phyloP scores from a whole-genome alignment of 2,797 vertebrate species.

The Zenarchopterus dispar region DNA sequence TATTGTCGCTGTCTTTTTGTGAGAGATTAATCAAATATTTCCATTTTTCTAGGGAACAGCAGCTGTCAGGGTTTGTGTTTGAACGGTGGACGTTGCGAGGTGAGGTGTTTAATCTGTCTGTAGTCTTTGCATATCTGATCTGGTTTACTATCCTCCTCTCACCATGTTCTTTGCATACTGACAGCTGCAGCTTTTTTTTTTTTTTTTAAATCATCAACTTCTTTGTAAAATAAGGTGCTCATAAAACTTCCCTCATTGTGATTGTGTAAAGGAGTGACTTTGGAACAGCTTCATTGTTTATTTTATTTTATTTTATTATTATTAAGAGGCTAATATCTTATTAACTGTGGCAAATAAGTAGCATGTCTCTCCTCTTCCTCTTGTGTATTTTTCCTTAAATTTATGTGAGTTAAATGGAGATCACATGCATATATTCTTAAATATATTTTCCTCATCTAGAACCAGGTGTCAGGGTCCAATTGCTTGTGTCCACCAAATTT shows the following conservation, averaged over 20 bases:
- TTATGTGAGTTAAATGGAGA: background rate
- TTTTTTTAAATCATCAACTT: background rate
- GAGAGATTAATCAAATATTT: slow-evolving; percentile 20
- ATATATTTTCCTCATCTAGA: slow-evolving; percentile 53
- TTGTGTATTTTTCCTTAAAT: background rate
- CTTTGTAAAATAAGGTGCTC: background rate
- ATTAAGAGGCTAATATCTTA: background rate
- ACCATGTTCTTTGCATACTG: no score
- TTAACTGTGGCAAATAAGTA: background rate
- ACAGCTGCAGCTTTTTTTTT: background rate
- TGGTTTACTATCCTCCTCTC: slow-evolving; percentile 1
- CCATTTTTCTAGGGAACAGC: slow-evolving; percentile 77
- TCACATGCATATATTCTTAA: background rate
- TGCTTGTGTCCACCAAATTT: slow-evolving; percentile 80
- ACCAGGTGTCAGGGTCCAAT: slow-evolving; percentile 62
- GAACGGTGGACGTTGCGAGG: slow-evolving; percentile 83
- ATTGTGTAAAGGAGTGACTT: background rate
- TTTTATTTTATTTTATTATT: slow-evolving; percentile 24
- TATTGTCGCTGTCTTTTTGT: slow-evolving; percentile 11
- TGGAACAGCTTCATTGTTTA: background rate
- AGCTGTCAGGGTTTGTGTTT: slow-evolving; percentile 82
- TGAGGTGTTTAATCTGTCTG: slow-evolving; percentile 44
- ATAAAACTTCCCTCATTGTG: background rate
- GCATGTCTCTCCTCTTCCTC: background rate
- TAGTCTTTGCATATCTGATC: slow-evolving; percentile 1